phyloP scores from a whole-genome alignment of 2,797 vertebrate species.

The Coilia nasus region DNA sequence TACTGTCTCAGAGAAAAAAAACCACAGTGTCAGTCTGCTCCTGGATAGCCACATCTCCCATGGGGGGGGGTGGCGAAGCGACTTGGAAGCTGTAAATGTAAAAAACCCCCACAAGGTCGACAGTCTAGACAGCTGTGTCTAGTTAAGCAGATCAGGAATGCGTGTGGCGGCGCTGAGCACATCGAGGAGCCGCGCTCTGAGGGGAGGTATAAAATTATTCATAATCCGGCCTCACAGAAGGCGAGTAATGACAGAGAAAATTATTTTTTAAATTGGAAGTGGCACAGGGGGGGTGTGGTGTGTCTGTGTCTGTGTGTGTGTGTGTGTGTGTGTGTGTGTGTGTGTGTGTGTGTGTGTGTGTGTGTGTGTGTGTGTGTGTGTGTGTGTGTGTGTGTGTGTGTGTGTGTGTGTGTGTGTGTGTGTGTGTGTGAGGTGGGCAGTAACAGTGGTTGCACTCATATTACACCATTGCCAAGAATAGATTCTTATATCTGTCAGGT shows the following conservation, averaged over 20 bases:
- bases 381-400: too few relatives aligned
- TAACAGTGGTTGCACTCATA: neutral
- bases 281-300: neutral
- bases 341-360: too few relatives aligned
- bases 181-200: neutral
- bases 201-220: slow-evolving; percentile 18
- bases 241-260: slow-evolving; percentile 14
- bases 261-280: neutral
- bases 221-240: neutral
- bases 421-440: too few relatives aligned
- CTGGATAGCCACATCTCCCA: neutral
- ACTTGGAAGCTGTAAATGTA: neutral
- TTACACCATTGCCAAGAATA: slow-evolving; percentile 17
- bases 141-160: slow-evolving; percentile 21
- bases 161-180: neutral
- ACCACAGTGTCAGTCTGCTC: neutral
- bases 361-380: too few relatives aligned
- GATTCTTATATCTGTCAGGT: neutral
- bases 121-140: slow-evolving; percentile 22
- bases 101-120: neutral
- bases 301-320: too few relatives aligned
- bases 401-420: too few relatives aligned
- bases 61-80: neutral
- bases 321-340: too few relatives aligned
- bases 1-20: neutral